These are phyloP conservation scores for Trichoplax adhaerens DNA, from an alignment of 37 sponge, comb jelly and placozoan genomes.

Conservation along the genomic window DNA sequence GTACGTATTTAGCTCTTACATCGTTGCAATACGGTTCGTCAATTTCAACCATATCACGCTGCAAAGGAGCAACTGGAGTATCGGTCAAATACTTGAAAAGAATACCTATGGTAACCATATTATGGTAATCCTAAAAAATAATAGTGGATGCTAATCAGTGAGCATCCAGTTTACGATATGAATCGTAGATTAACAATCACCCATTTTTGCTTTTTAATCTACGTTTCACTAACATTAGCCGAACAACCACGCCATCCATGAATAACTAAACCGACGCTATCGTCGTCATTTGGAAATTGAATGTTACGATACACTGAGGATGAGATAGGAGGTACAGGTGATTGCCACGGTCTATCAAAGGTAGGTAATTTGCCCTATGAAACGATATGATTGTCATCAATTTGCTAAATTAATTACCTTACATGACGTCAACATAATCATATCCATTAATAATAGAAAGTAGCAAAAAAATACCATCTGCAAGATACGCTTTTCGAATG, in stretches of 20 bases:
- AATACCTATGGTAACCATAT: constrained; percentile 23
- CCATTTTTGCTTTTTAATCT: constrained; percentile 2
- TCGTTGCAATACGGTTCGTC: constrained; percentile 42
- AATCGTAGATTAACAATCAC: constrained; percentile 1
- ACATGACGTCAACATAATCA: too few relatives aligned
- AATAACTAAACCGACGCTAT: constrained; percentile 36
- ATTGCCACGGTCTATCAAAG: constrained; percentile 67
- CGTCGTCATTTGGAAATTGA: constrained; percentile 56
- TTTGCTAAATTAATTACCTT: too few relatives aligned
- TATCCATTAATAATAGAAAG: too few relatives aligned
- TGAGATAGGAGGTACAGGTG: constrained; percentile 36
- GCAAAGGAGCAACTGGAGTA: constrained; percentile 86
- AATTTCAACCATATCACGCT: constrained; percentile 51
- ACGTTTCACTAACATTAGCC: constrained; percentile 7
- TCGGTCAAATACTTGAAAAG: constrained; percentile 58
- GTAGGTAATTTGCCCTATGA: constrained; percentile 44
- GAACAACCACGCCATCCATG: constrained; percentile 53
- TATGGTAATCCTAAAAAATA: constrained; percentile 14
- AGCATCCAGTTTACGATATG: not conserved
- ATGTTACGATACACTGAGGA: constrained; percentile 14
- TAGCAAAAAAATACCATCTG: constrained; percentile 20
- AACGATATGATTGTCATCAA: too few relatives aligned
- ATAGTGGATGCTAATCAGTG: not conserved
- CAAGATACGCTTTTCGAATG: constrained; percentile 57
- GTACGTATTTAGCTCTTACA: too few relatives aligned